Conservation (phyloP, 2,113 vertebrate species). For the Brachionichthys hirsutus region DNA sequence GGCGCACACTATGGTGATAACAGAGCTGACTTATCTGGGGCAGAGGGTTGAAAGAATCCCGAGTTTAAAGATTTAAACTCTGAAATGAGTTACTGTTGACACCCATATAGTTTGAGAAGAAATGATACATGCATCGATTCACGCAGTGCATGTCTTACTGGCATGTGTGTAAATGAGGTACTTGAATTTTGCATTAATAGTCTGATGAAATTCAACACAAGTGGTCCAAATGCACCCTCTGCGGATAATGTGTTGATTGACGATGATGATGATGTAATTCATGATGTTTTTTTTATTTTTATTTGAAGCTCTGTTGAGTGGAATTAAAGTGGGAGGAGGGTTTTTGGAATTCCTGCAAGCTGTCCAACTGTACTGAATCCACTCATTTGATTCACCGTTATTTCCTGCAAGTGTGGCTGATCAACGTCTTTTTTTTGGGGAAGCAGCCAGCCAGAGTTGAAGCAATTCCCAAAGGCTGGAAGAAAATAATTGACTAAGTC, state of each 20-base stretch:
- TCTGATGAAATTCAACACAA: conserved; percentile 9
- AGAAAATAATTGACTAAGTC: conserved; percentile 61
- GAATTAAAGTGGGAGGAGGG: conserved; percentile 38
- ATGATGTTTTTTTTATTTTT: conserved; percentile 4
- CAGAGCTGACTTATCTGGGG: conserved; percentile 1
- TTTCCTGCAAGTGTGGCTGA: conserved; percentile 54
- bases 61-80: too few relatives aligned
- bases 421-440: conserved; percentile 37
- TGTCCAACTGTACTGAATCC: conserved; percentile 41
- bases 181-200: too few relatives aligned
- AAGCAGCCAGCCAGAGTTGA: conserved; percentile 41
- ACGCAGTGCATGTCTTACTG: background rate
- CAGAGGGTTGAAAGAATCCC: conserved; percentile 4
- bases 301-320: conserved; percentile 28
- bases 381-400: conserved; percentile 62
- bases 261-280: conserved; percentile 16
- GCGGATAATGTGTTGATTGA: conserved; percentile 22
- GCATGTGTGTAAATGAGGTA: background rate
- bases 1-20: background rate
- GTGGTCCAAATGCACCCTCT: background rate
- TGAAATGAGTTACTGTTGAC: too few relatives aligned
- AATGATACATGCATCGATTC: background rate
- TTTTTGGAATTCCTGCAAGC: conserved; percentile 51
- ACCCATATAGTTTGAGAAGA: too few relatives aligned
- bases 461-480: conserved; percentile 49